Base-by-base conservation (phyloP, 2,888 invertebrate species). In the Cybosia mesomella region DNA sequence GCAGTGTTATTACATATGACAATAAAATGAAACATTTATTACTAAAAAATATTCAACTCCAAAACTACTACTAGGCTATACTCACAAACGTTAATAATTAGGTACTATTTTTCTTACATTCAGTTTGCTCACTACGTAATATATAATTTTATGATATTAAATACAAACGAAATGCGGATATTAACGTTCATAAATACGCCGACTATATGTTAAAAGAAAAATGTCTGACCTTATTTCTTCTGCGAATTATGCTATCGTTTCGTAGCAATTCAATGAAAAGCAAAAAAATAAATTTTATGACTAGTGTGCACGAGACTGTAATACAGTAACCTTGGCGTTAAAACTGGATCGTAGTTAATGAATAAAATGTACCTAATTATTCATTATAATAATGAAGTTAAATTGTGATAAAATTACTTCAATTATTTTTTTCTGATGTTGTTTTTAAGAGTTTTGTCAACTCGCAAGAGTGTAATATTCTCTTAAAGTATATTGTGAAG, bases 181-280 rank as follows among this genome's bases (percentile, higher is more conserved):
- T 53, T 49, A 72, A 79, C 75, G 53, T 78, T 76, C 75, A 58
- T 71, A 72, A 73, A 76, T 75, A 71, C 73, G 63, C 22, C 57
- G 15, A 49, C 49, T 58, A 64, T 22, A 67, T 67, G 65, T 49
- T 66, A 70, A 76, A 72, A 76, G 72, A 67, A 62, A 75, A 75
- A 77, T 68, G 36, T 72, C 80, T 79, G 75, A 80, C 82, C 79
- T 80, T 79, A 71, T 69, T 66, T 22, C 71, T 58, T 64, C 81
- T 70, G 71, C 71, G 66, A 66, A 74, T 76, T 65, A 71, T 60
- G 71, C 66, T 73, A 65, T 43, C 61, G 63, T 70, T 71, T 63
- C 21, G 70, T 68, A 74, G 65, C 22, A 32, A 75, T 71, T 36
- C 70, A 55, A 64, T 70, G 5, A 70, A 72, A 72, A 71, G 71